Evolutionary conservation across 2,113 vertebrate genomes (phyloP).

Genomic region (Coptodon bakossiorum): DNA sequence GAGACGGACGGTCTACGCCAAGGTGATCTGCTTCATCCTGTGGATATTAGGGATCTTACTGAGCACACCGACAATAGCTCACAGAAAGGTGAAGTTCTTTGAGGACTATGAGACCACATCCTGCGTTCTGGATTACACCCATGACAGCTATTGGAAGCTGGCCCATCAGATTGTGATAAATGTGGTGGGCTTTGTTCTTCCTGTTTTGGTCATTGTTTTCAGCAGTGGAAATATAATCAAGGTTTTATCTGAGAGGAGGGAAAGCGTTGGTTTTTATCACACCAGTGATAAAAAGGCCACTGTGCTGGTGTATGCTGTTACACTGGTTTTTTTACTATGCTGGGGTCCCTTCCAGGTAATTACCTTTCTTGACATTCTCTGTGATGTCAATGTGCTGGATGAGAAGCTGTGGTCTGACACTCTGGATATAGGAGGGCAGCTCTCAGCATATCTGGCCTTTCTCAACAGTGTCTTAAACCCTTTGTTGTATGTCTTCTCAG

Average conservation of each 20-base stretch:
- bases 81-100: slow-evolving; percentile 62
- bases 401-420: slow-evolving; percentile 42
- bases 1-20: slow-evolving; percentile 74
- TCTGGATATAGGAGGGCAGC: slow-evolving; percentile 69
- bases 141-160: slow-evolving; percentile 63
- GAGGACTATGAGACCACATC: neutral
- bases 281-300: slow-evolving; percentile 78
- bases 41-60: slow-evolving; percentile 77
- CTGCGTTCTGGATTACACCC: slow-evolving; percentile 67
- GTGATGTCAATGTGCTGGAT: slow-evolving; percentile 19
- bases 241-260: slow-evolving; percentile 63
- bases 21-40: slow-evolving; percentile 73
- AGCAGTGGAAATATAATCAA: slow-evolving; percentile 76
- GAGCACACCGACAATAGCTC: slow-evolving; percentile 68
- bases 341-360: slow-evolving; percentile 87
- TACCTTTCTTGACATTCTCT: slow-evolving; percentile 72
- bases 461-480: slow-evolving; percentile 93
- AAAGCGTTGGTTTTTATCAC: slow-evolving; percentile 61
- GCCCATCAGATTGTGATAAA: slow-evolving; percentile 74
- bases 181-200: slow-evolving; percentile 77
- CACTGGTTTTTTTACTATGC: slow-evolving; percentile 79
- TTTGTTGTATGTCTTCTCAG: slow-evolving; percentile 83
- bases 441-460: slow-evolving; percentile 74
- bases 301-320: slow-evolving; percentile 75
- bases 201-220: slow-evolving; percentile 73